phyloP scores from a whole-genome alignment of 2,113 vertebrate genomes.

The Chitala chitala region DNA sequence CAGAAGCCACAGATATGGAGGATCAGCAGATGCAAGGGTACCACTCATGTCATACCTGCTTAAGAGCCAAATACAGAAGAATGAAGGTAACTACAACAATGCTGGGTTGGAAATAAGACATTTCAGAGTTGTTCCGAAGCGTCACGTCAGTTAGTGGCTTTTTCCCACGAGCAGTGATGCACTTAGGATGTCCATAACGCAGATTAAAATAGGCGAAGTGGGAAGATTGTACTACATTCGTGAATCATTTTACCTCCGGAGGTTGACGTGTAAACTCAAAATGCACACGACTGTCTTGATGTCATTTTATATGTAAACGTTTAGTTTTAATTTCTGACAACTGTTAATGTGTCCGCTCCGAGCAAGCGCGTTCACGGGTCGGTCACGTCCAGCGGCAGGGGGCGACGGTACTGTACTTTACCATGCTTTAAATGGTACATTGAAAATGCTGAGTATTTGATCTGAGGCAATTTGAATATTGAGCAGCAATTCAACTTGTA shows the following conservation, averaged over 20 bases:
- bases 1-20: conserved; percentile 62
- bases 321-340: no score
- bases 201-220: no score
- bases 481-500: conserved; percentile 57
- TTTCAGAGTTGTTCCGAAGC: no score
- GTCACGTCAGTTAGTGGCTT: no score
- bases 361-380: not conserved
- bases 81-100: conserved; percentile 58
- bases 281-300: no score
- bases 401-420: conserved; percentile 59
- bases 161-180: no score
- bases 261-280: no score
- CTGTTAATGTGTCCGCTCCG: not conserved
- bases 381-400: conserved; percentile 55
- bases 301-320: not conserved
- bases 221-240: no score
- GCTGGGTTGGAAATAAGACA: not conserved
- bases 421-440: conserved; percentile 47
- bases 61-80: conserved; percentile 54
- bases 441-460: conserved; percentile 59
- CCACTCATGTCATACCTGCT: conserved; percentile 66
- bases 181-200: no score
- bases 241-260: no score
- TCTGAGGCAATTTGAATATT: conserved; percentile 53
- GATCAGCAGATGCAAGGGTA: conserved; percentile 57